Evolutionary conservation across 2,797 vertebrate species (phyloP), one percentile per base, ranked within the genome.

Genomic region (Percopsis omiscomaycus): DNA sequence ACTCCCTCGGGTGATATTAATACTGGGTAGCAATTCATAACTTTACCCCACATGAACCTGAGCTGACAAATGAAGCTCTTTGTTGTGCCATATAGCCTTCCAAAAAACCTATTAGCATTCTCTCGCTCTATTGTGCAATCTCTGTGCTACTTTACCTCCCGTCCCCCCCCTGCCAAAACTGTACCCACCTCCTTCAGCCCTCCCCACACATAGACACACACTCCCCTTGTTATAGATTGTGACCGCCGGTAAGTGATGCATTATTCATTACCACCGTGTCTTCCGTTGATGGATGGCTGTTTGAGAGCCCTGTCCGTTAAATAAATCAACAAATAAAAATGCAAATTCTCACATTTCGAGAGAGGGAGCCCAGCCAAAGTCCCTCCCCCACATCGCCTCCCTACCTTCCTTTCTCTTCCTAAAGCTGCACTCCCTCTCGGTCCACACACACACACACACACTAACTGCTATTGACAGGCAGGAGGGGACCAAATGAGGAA

Each of bases 281-380:
- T 94, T 93, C 87, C 91, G 92, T 93, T 97, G 96, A 98, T 98
- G 94, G 95, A 98, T 97, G 96, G 94, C 95, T 95, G 94, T 94
- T 96, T 95, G 93, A 96, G 93, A 96, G 92, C 93, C 84, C 94
- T 96, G 95, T 98, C 96, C 92, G 96, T 97, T 98, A 98, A 97
- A 98, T 98, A 98, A 98, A 98, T 98, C 96, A 98, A 98, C 95
- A 97, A 98, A 98, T 98, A 96, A 97, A 98, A 96, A 98, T 98
- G 96, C 95, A 96, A 98, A 98, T 98, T 95, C 95, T 98, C 96
- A 98, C 95, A 97, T 97, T 98, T 98, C 71, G 77, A 89, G 85
- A 86, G 86, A 90, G 81, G 88, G 84, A 90, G 80, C 82, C 74
- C 68, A 80, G 88, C 86, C 89, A 91, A 85, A 89, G 89, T 86